A percentile compares a stretch with the other conserved stretches of the same genome.
Evolutionary conservation across 2,113 vertebrate species (phyloP).

Genomic region (Ptychochromis oligacanthus): DNA sequence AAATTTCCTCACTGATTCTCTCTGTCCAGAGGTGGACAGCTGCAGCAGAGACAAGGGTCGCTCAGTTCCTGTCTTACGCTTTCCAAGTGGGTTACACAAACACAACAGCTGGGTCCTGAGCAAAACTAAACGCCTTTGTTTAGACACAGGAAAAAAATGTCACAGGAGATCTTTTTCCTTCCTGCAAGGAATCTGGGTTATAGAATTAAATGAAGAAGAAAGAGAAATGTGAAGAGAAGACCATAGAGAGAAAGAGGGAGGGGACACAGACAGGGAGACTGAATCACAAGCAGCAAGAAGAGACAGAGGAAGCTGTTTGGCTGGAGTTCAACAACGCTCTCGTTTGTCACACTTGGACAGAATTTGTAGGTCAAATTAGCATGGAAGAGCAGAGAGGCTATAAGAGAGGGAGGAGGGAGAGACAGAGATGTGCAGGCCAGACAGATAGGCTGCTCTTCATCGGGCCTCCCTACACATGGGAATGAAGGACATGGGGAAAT

Average conservation of each 20-base stretch:
- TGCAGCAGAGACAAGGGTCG: slow-evolving; percentile 38
- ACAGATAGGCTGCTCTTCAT: slow-evolving; percentile 57
- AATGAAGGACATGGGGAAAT: slow-evolving; percentile 22
- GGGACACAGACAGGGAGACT: slow-evolving; percentile 4
- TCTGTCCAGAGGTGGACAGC: slow-evolving; percentile 44
- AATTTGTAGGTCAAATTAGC: slow-evolving; percentile 83
- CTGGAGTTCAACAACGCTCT: slow-evolving; percentile 69
- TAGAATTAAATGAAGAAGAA: slow-evolving; percentile 6
- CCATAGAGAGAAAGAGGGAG: background rate
- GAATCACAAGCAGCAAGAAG: slow-evolving; percentile 11
- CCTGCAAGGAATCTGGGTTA: slow-evolving; percentile 15
- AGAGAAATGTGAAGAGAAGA: slow-evolving; percentile 8
- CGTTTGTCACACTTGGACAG: slow-evolving; percentile 77
- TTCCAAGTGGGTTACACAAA: slow-evolving; percentile 64
- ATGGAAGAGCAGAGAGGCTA: slow-evolving; percentile 55
- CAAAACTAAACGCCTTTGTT: slow-evolving; percentile 50
- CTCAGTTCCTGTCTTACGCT: slow-evolving; percentile 40
- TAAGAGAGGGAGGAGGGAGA: slow-evolving; percentile 25
- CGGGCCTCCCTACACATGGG: slow-evolving; percentile 36
- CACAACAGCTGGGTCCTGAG: slow-evolving; percentile 62
- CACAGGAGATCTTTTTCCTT: slow-evolving; percentile 33
- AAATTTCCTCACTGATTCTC: background rate
- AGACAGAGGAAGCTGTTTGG: slow-evolving; percentile 69
- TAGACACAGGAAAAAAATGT: slow-evolving; percentile 19
- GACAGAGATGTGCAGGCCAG: slow-evolving; percentile 31